phyloP scores from a whole-genome alignment of 2,888 invertebrate genomes.

The Deilephila porcellus region DNA sequence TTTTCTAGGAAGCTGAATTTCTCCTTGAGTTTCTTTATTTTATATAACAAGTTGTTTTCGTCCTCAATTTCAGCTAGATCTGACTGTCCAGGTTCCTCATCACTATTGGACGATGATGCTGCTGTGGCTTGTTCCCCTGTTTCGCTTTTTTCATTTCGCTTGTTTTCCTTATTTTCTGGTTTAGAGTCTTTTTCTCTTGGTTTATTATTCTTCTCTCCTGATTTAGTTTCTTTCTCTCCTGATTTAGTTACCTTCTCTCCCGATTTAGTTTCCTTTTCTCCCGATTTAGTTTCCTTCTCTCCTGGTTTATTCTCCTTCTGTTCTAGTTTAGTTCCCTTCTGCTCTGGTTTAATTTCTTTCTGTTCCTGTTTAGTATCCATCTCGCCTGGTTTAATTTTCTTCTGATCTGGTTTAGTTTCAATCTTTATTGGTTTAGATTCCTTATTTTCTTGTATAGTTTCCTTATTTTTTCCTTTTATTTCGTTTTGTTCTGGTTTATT shows the following conservation, averaged over 20 bases:
- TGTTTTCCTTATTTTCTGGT: no score
- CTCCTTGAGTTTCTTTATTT: constrained; percentile 68
- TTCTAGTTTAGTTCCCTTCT: constrained; percentile 32
- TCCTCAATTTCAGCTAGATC: constrained; percentile 66
- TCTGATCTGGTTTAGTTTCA: background rate
- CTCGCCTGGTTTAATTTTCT: background rate
- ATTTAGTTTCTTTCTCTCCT: constrained; percentile 32
- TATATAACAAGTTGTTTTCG: constrained; percentile 68
- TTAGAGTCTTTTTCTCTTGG: no score
- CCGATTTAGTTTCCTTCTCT: constrained; percentile 26
- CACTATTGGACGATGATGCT: background rate
- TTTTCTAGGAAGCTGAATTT: constrained; percentile 51
- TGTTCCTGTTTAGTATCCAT: background rate
- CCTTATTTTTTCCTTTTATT: no score
- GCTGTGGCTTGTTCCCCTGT: background rate
- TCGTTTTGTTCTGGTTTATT: no score
- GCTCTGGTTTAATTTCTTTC: constrained; percentile 18
- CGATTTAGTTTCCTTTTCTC: constrained; percentile 32
- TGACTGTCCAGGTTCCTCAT: background rate
- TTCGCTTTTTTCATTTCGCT: no score
- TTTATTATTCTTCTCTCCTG: background rate
- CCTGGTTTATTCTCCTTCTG: background rate
- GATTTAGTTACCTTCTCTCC: constrained; percentile 13
- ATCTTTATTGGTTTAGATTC: background rate
- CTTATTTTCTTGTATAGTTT: constrained; percentile 14